Conservation (phyloP, 2,888 invertebrate genomes). For the Coronaproctus castanopsis region DNA sequence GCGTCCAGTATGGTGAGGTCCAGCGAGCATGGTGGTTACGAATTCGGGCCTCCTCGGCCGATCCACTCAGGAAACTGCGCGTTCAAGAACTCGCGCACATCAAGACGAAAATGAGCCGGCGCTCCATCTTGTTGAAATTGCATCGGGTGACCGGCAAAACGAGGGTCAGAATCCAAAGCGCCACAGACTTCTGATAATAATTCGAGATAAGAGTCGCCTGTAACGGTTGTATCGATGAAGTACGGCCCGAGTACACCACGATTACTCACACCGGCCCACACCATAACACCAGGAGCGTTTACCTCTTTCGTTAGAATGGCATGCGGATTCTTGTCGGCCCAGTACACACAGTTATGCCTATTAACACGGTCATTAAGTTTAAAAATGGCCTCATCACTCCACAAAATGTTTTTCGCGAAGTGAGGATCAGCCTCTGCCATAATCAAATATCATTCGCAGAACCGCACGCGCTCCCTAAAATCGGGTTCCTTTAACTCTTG, state of each 20-base stretch:
- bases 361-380: slow-evolving; percentile 20
- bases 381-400: slow-evolving; percentile 7
- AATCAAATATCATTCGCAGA: slow-evolving; percentile 5
- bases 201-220: slow-evolving; percentile 9
- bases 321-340: slow-evolving; percentile 19
- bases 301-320: slow-evolving; percentile 15
- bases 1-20: slow-evolving; percentile 1
- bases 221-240: slow-evolving; percentile 14
- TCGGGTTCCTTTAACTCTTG: slow-evolving; percentile 1
- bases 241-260: slow-evolving; percentile 19
- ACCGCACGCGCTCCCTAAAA: background rate
- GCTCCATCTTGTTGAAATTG: slow-evolving; percentile 17
- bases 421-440: slow-evolving; percentile 4
- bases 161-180: background rate
- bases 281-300: slow-evolving; percentile 18
- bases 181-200: slow-evolving; percentile 4
- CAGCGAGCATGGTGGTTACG: slow-evolving; percentile 5
- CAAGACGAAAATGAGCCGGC: slow-evolving; percentile 13
- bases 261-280: slow-evolving; percentile 18
- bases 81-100: slow-evolving; percentile 1
- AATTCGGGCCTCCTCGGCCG: background rate
- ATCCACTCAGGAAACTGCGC: slow-evolving; percentile 2
- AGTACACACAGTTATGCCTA: slow-evolving; percentile 21
- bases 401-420: background rate
- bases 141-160: background rate